These are phyloP conservation scores for Scomberomorus guttatus DNA, from an alignment of 2,797 vertebrate genomes.

Conservation along the genomic window DNA sequence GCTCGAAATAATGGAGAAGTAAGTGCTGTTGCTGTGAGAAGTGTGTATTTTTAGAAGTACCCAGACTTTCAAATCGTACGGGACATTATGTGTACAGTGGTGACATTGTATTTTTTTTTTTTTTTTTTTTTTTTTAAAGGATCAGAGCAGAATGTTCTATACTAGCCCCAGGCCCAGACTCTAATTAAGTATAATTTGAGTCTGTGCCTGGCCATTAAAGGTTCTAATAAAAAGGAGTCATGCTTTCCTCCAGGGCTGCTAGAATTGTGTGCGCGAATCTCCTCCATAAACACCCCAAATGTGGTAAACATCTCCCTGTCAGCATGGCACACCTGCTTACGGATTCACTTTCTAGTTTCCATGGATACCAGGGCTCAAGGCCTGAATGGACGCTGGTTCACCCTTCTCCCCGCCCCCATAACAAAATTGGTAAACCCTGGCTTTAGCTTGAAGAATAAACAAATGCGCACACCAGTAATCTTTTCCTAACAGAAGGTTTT, in stretches of 20 bases:
- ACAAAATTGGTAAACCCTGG: conserved; percentile 13
- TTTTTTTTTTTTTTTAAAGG: background rate
- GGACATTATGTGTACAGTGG: background rate
- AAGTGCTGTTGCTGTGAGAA: conserved; percentile 48
- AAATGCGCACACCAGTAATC: background rate
- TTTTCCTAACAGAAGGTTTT: background rate
- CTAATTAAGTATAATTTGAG: conserved; percentile 16
- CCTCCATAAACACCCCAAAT: conserved; percentile 27
- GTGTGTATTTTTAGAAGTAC: background rate
- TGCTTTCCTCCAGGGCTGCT: background rate
- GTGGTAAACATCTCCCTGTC: conserved; percentile 54
- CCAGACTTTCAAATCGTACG: background rate
- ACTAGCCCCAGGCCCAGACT: background rate
- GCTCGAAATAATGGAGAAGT: conserved; percentile 88
- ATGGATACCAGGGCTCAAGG: conserved; percentile 66
- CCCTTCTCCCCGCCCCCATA: background rate
- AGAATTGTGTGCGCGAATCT: conserved; percentile 12
- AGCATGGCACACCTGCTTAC: conserved; percentile 45
- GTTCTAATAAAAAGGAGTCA: conserved; percentile 52
- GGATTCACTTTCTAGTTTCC: conserved; percentile 68
- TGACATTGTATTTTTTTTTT: background rate
- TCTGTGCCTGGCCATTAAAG: conserved; percentile 24
- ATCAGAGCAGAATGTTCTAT: conserved; percentile 34
- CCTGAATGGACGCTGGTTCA: conserved; percentile 29
- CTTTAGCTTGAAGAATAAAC: conserved; percentile 26